A percentile compares a stretch with the other conserved stretches of the same genome.
Evolutionary conservation across 53 echinoderm and acorn worm genomes (phyloP).

Genomic region (Luidia sarsii): DNA sequence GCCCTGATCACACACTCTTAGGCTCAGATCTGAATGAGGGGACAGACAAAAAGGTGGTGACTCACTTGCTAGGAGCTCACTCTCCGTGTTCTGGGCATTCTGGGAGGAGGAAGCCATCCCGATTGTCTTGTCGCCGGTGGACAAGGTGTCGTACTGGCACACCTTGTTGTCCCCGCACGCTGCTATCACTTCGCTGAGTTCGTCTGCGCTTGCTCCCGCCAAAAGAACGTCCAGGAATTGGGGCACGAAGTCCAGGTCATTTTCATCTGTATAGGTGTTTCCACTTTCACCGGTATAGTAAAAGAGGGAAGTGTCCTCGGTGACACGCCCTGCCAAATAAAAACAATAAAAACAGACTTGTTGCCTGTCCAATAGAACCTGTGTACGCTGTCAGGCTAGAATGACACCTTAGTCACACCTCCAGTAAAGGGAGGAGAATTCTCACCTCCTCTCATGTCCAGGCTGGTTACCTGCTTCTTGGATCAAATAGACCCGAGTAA

Average conservation of each 20-base stretch:
- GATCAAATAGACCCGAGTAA: too few species aligned
- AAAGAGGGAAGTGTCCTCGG: not conserved
- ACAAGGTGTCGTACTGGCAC: slow-evolving; percentile 46
- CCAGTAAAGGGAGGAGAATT: too few species aligned
- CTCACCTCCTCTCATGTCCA: too few species aligned
- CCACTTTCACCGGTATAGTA: slow-evolving; percentile 2
- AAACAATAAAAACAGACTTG: too few species aligned
- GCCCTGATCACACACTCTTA: too few species aligned
- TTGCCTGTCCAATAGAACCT: too few species aligned
- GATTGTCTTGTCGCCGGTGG: slow-evolving; percentile 19
- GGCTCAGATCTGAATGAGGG: too few species aligned
- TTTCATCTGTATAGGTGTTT: slow-evolving; percentile 36
- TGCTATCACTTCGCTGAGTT: not conserved
- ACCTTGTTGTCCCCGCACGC: slow-evolving; percentile 25
- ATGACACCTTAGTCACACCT: too few species aligned
- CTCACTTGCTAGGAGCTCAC: not conserved
- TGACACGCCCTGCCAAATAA: slow-evolving; percentile 4
- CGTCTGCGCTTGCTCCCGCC: not conserved
- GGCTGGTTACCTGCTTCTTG: too few species aligned
- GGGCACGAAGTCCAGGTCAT: slow-evolving; percentile 61
- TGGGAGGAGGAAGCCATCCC: not conserved
- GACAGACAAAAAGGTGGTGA: too few species aligned
- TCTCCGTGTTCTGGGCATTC: not conserved
- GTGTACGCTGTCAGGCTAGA: too few species aligned
- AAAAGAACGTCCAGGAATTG: slow-evolving; percentile 68